Percentiles rank a stretch among this genome's conserved stretches.
Conservation (phyloP, 2,797 vertebrate genomes). For the Adelosebastes latens region DNA sequence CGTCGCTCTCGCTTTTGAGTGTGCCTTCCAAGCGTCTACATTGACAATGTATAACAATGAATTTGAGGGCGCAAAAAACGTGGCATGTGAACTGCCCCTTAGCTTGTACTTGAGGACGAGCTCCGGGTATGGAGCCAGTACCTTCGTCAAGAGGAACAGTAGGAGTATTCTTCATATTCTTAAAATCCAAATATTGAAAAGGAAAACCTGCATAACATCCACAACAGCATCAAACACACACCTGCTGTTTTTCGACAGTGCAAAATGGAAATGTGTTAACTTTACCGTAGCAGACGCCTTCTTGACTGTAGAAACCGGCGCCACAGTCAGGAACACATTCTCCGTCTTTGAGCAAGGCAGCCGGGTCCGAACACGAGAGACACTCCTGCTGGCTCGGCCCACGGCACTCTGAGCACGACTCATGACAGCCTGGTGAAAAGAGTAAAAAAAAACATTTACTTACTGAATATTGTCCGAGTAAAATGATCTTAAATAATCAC, state of each 20-base stretch:
- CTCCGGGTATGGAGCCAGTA: not conserved
- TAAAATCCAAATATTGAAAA: not conserved
- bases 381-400: slow-evolving; percentile 86
- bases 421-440: slow-evolving; percentile 85
- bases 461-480: not conserved
- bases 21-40: too few species aligned
- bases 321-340: slow-evolving; percentile 86
- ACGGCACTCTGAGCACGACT: slow-evolving; percentile 86
- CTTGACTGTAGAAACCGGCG: slow-evolving; percentile 79
- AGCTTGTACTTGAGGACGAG: not conserved
- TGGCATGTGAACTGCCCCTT: too few species aligned
- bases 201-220: not conserved
- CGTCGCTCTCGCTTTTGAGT: too few species aligned
- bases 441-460: not conserved
- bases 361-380: slow-evolving; percentile 81
- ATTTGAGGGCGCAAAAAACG: not conserved
- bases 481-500: not conserved
- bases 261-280: not conserved
- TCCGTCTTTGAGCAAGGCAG: slow-evolving; percentile 81
- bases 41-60: not conserved
- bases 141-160: not conserved
- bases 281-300: slow-evolving; percentile 87
- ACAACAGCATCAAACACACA: not conserved
- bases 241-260: not conserved
- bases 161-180: not conserved